Evolutionary conservation across 2,888 invertebrate species (phyloP).

Genomic region (Papilio gigon): DNA sequence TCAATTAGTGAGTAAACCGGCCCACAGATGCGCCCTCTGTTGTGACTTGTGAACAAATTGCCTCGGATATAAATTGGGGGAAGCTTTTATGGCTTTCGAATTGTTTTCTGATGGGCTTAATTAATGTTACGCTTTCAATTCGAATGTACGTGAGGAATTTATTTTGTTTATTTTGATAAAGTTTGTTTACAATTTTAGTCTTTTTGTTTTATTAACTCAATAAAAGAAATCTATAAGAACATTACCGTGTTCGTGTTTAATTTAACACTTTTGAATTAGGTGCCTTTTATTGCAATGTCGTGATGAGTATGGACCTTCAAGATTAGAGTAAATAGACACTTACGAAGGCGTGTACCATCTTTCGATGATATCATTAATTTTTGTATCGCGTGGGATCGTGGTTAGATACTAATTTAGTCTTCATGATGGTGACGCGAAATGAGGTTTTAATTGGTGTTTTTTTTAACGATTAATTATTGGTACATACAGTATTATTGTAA

Average conservation of each 20-base stretch:
- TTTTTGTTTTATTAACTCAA: neutral
- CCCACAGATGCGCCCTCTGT: slow-evolving; percentile 54
- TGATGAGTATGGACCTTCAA: too few species aligned
- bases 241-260: too few species aligned
- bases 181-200: slow-evolving; percentile 6
- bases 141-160: slow-evolving; percentile 16
- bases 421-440: too few species aligned
- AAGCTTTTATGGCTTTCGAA: slow-evolving; percentile 58
- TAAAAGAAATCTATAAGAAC: neutral
- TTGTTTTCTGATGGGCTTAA: slow-evolving; percentile 54
- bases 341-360: too few species aligned
- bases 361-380: too few species aligned
- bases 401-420: too few species aligned
- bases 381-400: too few species aligned
- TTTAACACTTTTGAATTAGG: too few species aligned
- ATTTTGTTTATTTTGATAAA: slow-evolving; percentile 4
- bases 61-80: slow-evolving; percentile 58
- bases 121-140: slow-evolving; percentile 27
- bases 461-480: too few species aligned
- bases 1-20: slow-evolving; percentile 62
- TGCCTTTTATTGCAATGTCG: too few species aligned
- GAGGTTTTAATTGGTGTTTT: too few species aligned
- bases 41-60: slow-evolving; percentile 60
- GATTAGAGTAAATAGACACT: too few species aligned
- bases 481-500: neutral